Conservation (phyloP, 2,888 invertebrate genomes). For the Disparrhopalites patrizii region DNA sequence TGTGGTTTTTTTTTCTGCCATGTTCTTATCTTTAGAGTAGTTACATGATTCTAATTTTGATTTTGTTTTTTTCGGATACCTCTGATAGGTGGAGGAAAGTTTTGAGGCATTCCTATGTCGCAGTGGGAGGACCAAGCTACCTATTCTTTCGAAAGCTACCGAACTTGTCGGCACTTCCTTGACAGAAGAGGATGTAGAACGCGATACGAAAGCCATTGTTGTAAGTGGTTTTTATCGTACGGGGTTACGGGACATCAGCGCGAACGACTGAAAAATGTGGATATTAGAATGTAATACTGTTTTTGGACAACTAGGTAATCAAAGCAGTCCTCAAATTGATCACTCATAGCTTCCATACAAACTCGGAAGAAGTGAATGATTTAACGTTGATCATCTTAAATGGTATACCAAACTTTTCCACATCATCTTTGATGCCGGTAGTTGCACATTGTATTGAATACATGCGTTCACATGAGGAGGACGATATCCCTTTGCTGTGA, state of each 20-base stretch:
- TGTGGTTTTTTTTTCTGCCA: too few species aligned
- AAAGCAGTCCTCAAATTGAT: constrained; percentile 26
- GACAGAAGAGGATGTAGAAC: neutral
- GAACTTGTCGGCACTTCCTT: neutral
- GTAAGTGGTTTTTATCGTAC: neutral
- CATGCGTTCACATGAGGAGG: constrained; percentile 27
- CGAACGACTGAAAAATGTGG: neutral
- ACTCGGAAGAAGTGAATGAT: constrained; percentile 26
- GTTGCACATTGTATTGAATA: constrained; percentile 31
- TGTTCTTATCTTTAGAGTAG: too few species aligned
- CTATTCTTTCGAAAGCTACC: constrained; percentile 6
- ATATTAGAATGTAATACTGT: neutral
- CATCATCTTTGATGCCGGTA: constrained; percentile 18
- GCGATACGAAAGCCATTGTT: neutral
- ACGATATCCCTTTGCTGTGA: constrained; percentile 15
- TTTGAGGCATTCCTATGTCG: constrained; percentile 4
- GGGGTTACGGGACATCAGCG: neutral
- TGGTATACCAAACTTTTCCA: constrained; percentile 34
- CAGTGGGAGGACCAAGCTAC: neutral
- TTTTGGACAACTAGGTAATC: constrained; percentile 31
- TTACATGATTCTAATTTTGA: constrained; percentile 2
- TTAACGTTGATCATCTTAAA: constrained; percentile 30
- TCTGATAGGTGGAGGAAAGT: constrained; percentile 5
- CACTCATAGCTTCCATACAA: constrained; percentile 9
- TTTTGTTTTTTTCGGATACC: neutral